Evolutionary conservation across 2,888 invertebrate genomes (phyloP), one percentile per base, ranked within the genome.

Genomic region (Cremastobaeus sp.): DNA sequence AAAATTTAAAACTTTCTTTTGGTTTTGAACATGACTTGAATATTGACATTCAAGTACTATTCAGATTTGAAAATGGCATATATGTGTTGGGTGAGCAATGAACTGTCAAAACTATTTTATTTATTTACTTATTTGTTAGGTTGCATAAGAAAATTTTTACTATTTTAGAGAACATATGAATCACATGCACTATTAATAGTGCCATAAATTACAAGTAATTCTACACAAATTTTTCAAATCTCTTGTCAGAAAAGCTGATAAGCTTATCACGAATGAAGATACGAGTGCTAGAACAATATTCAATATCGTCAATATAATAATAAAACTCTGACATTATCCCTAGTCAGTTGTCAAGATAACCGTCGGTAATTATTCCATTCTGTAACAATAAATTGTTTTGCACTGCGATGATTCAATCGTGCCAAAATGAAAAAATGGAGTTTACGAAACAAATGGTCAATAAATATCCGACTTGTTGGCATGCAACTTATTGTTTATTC

Each of bases 181-280:
- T 65, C 65, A 39, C 18, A 5, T 21, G 20, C 18, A 32, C 52
- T 64, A 50, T 64, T 39, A 60, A 60, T 59, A 43, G 28, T 28
- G 35, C 34, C 30, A 54, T 30, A 55, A 50, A 68, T 50, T 57
- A 59, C 11, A 43, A 43, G 15, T 43, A 30, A 35, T 48, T 20
- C 25, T 30, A 21, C 6, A n/a, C 15, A 25, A 28, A 43, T 54
- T 60, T 59, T 57, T 60, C 39, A 21, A 45, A 47, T 39, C 14
- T 37, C 14, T 32, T n/a, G 14, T 59, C 14, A 15, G 37, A 25
- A 54, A 54, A 60, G 21, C 52, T 45, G 59, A 69, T 62, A 69
- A 69, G 60, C 35, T 52, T 69, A 69, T 69, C 60, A 60, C 17
- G 17, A 25, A 37, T 52, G 47, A 69, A 54, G 32, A 69, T 34